Conservation (phyloP, 2,113 vertebrate species). For the Epinephelus cyanopodus region DNA sequence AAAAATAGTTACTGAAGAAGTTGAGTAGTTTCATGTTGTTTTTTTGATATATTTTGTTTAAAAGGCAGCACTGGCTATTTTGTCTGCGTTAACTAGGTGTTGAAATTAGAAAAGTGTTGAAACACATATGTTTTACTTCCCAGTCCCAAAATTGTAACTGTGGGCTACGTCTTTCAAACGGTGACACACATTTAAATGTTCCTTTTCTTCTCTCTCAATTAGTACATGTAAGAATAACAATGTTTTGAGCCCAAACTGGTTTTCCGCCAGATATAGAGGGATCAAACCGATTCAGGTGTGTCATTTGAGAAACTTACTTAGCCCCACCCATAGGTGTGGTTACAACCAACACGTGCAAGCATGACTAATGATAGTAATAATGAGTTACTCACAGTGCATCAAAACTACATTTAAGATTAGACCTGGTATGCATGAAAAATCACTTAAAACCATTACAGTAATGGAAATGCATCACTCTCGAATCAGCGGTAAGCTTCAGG, state of each 20-base stretch:
- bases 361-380: neutral
- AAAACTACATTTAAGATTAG: constrained; percentile 1
- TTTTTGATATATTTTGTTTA: neutral
- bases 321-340: constrained; percentile 4
- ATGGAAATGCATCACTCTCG: neutral
- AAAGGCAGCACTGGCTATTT: neutral
- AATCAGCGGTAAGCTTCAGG: neutral
- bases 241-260: constrained; percentile 12
- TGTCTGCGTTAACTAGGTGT: neutral
- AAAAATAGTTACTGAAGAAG: neutral
- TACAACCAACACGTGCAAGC: neutral
- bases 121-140: neutral
- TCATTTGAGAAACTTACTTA: constrained; percentile 7
- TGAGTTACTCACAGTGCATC: neutral
- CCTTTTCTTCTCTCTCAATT: constrained; percentile 20
- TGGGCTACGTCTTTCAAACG: constrained; percentile 10
- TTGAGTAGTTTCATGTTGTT: too few relatives aligned
- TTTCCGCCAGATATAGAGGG: neutral
- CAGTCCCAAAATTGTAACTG: neutral
- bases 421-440: neutral
- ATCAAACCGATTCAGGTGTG: constrained; percentile 15
- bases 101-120: neutral
- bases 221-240: constrained; percentile 7
- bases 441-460: neutral
- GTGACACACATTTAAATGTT: neutral